Base-by-base conservation (phyloP, 2,113 vertebrate species). In the Cephalopterus ornatus region DNA sequence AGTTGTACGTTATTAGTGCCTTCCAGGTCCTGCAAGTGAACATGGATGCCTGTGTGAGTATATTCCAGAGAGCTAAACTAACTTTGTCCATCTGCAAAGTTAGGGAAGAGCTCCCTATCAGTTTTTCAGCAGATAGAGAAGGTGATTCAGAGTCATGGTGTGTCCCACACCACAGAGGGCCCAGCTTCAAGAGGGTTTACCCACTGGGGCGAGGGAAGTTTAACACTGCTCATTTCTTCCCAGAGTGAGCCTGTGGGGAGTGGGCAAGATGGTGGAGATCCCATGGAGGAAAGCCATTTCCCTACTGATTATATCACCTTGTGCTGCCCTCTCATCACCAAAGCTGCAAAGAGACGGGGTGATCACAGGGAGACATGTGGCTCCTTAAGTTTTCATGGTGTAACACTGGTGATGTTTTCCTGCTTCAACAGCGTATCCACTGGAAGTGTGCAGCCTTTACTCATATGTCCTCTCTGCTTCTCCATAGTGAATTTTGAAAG, bases 21-120 rank as follows among this genome's bases (percentile, higher is more conserved):
- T 98, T 98, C 83, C 66, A 91, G 20, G 95, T 91, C 46, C 89
- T 98, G 42, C 92, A 94, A 92, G 81, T 70, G 17, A 96, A 92
- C 42, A 41, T 97, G 89, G 97, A 91, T 2, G 28, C 5, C 50
- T 98, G 98, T 92, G 98, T 98, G 90, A 98, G 98, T 98, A 97
- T 72, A 80, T 13, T 89, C 18, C 32, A 42, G 24, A 83, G 42
- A 89, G 11, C 7, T 47, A 75, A 65, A 30, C 12, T 49, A 66
- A 39, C 19, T 79, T 27, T 68, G 52, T 71, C 41, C 8, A 13
- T 11, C 14, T 49, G 41, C 16, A 83, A 88, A 42, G 6, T 18
- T 56, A 65, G 41, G 18, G 32, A 89, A 72, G 49, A 44, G 11
- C n/a, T 75, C 41, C 12, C 28, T 30, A 21, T 44, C 24, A 33